Base-by-base conservation (phyloP, 1,140 invertebrate species). In the Aphidius gifuensis region DNA sequence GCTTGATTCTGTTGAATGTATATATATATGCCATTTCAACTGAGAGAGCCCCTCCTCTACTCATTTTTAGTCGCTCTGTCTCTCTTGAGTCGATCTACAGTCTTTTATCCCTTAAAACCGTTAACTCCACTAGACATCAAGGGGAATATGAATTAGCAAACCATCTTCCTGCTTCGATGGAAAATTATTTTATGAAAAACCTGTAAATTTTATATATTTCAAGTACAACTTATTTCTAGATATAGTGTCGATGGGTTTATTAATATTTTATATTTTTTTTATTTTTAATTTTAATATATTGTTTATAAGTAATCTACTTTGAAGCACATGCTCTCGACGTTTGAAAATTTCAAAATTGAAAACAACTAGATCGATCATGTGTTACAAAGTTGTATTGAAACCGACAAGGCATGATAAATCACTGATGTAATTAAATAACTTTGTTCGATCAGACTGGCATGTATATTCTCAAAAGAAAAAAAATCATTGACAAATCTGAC, bases 51-150 rank as follows among this genome's bases (percentile, higher is more conserved):
- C 4, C 23, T 32, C 4, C 23, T 32, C 23, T 32, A 32, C 23
- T 32, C 4, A 32, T 32, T 32, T 32, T 32, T 2, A 32, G 4
- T 32, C 2, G 2, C 23, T 32, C 23, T 21, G 40, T 65, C 67
- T 71, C 67, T 68, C 68, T 32, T 32, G 2, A 32, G 23, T 32
- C 74, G 72, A 80, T 79, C 75, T 74, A 74, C 73, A 76, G 68
- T 71, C 75, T 78, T 79, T 79, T 73, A 79, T 79, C 78, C 76
- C 71, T 74, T 77, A 79, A 81, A 81, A 80, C 76, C 72, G 77
- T 80, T 78, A 80, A 78, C 76, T 75, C 72, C 67, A 60, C 59
- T 74, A 74, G 71, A 81, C 77, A 77, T 80, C 71, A 77, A 79
- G 76, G 76, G 73, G 74, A 79, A 80, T 77, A 70, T 69, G 74